Base-by-base conservation (phyloP, 64 coral and sea anemone genomes). In the Catalaphyllia jardinei region DNA sequence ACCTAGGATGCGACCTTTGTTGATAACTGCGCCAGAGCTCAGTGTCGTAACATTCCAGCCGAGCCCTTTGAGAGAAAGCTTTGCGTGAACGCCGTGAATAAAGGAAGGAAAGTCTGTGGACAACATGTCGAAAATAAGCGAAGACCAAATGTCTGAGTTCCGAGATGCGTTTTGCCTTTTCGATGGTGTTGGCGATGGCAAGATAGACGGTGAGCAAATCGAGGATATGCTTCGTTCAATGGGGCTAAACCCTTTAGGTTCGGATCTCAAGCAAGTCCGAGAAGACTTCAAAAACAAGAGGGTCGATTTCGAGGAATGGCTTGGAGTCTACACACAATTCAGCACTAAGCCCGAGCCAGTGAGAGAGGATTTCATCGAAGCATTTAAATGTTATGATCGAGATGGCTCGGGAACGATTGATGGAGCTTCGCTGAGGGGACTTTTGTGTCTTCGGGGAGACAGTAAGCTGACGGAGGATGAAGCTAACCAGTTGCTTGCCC, bases 321-420 rank as follows among this genome's bases (percentile, higher is more conserved):
- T 96, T 67, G 86, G 91, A 20, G 73, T 96, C 28, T 96, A 91
- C 31, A 49, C 84, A 12, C 91, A 96, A 29, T 93, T 93, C 79
- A 49, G 60, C 75, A 93, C 67, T 67, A 96, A 93, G 38, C 91
- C 86, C 4, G 91, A 92, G 2, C 91, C 92, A 8, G 95, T 87
- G 67, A 76, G 90, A 13, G 95, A 96, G 74, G 95, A 96, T 60
- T 96, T 96, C 76, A 52, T 96, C 0, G 95, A 96, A 60, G 95
- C 91, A n/a, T 90, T 96, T 52, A 96, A 96, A 73, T 92, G 93
- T 4, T 96, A 93, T 42, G 95, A 96, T 85, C 95, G 95, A 9
- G 95, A 96, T n/a, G 88, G 88, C 17, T 76, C 93, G 0, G 95
- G 95, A 8, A 88, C 69, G 4, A 96, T 96, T 5, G 95, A 96